phyloP scores from a whole-genome alignment of 2,888 invertebrate genomes.

The Resseliella maxima region DNA sequence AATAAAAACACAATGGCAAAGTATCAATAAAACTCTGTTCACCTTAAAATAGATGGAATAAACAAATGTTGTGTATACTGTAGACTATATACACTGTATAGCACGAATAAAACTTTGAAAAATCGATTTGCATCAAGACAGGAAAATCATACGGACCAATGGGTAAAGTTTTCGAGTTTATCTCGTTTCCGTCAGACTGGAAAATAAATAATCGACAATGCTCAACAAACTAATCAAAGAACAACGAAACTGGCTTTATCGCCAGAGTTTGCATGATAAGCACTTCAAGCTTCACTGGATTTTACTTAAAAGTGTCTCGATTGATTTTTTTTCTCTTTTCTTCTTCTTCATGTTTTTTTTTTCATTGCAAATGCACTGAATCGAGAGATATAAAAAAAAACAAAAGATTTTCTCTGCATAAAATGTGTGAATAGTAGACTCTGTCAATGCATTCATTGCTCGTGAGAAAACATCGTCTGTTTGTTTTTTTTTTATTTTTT shows the following conservation, averaged over 20 bases:
- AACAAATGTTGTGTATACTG: no score
- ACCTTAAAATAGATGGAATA: no score
- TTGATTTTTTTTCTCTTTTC: no score
- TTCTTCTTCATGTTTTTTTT: background rate
- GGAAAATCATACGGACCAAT: background rate
- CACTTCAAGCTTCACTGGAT: background rate
- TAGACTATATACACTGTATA: no score
- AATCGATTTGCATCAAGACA: background rate
- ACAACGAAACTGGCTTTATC: background rate
- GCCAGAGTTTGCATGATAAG: background rate
- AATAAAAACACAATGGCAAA: no score
- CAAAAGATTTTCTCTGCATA: background rate
- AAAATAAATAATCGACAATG: background rate
- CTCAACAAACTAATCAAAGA: background rate
- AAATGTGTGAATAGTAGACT: background rate
- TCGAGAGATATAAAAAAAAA: no score
- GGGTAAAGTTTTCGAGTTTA: background rate
- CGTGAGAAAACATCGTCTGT: no score
- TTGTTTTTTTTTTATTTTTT: no score
- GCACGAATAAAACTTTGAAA: background rate
- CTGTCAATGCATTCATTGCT: no score
- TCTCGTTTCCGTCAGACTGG: constrained; percentile 27
- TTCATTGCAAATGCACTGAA: background rate
- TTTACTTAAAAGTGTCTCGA: background rate
- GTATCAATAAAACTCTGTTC: no score